phyloP scores from a whole-genome alignment of 2,113 vertebrate genomes.

The Anguilla japonica region DNA sequence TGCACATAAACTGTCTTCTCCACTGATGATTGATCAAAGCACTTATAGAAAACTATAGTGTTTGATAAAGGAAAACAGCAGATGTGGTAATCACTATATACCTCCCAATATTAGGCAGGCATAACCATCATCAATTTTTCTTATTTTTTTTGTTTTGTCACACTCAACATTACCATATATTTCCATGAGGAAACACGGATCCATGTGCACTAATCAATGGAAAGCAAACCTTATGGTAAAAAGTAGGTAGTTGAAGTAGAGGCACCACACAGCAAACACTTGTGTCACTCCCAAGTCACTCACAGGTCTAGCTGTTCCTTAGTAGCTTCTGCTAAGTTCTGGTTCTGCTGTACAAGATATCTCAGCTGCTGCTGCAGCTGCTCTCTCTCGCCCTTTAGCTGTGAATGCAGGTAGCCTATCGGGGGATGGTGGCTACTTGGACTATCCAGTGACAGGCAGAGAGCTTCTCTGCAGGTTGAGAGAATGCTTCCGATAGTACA shows the following conservation, averaged over 20 bases:
- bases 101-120: background rate
- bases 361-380: constrained; percentile 62
- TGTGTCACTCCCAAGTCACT: constrained; percentile 46
- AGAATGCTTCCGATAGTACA: constrained; percentile 2
- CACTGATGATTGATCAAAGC: too few species aligned
- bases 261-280: constrained; percentile 49
- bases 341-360: constrained; percentile 66
- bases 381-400: constrained; percentile 66
- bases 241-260: background rate
- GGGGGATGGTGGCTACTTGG: constrained; percentile 58
- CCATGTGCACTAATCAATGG: background rate
- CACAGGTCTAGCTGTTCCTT: constrained; percentile 70
- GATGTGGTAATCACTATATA: background rate
- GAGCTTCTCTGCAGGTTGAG: constrained; percentile 35
- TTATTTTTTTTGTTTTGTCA: background rate
- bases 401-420: constrained; percentile 59
- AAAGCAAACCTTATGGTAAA: background rate
- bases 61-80: background rate
- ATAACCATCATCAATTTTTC: background rate
- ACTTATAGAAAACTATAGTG: background rate
- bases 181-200: background rate
- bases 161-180: background rate
- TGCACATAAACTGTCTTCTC: too few species aligned
- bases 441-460: constrained; percentile 39
- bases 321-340: constrained; percentile 61